Percentiles rank a stretch among this genome's conserved stretches.
These are phyloP conservation scores for Manis pentadactyla DNA, from an alignment of 2,797 vertebrate species.

Conservation along the genomic window DNA sequence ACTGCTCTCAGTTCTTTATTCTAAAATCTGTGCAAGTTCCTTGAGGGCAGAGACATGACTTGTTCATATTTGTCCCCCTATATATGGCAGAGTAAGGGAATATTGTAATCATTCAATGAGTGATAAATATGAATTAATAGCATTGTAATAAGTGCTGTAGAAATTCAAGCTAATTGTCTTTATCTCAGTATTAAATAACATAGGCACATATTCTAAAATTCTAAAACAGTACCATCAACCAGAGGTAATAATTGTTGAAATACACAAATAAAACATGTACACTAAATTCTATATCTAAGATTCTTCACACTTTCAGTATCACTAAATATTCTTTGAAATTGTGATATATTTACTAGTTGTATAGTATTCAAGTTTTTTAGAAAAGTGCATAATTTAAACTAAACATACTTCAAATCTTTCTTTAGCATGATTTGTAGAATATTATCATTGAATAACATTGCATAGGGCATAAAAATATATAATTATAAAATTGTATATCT, in stretches of 20 bases:
- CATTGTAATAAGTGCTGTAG: not conserved
- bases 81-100: not conserved
- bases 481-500: not conserved
- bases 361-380: not conserved
- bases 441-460: not conserved
- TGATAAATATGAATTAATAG: not conserved
- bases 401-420: not conserved
- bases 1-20: not conserved
- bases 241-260: not conserved
- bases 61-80: not conserved
- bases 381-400: not conserved
- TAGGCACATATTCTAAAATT: not conserved
- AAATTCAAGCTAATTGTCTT: not conserved
- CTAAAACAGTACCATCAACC: not conserved
- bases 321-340: not conserved
- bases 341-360: not conserved
- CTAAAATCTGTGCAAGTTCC: not conserved
- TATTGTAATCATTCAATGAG: not conserved
- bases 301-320: not conserved
- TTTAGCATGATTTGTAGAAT: not conserved
- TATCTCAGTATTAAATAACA: not conserved
- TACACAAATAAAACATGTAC: not conserved
- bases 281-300: not conserved
- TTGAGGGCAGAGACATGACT: not conserved
- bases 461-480: not conserved